phyloP scores from a whole-genome alignment of 2,113 vertebrate species.

The Dasypus novemcinctus region DNA sequence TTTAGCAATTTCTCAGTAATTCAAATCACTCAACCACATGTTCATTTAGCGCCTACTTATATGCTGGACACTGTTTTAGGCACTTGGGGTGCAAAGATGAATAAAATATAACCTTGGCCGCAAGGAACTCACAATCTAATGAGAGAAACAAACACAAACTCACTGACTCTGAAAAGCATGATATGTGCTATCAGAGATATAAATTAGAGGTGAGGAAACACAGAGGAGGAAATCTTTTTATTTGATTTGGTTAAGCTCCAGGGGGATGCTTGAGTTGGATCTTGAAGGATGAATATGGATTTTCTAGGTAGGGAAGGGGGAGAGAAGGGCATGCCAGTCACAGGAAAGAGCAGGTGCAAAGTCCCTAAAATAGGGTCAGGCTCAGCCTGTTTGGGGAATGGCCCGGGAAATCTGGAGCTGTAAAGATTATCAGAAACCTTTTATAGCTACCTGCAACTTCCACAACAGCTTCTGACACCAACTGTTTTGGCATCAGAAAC shows the following conservation, averaged over 20 bases:
- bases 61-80: not conserved
- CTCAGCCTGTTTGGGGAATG: not conserved
- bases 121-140: not conserved
- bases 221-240: not conserved
- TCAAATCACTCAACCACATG: not conserved
- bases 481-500: too few species aligned
- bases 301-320: not conserved
- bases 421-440: too few species aligned
- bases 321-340: not conserved
- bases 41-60: not conserved
- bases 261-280: not conserved
- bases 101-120: not conserved
- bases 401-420: not conserved
- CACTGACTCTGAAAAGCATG: not conserved
- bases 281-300: not conserved
- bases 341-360: not conserved
- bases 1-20: not conserved
- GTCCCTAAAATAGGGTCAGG: not conserved
- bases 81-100: not conserved
- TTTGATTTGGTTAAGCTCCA: not conserved
- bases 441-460: too few species aligned
- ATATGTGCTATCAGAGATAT: not conserved
- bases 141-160: not conserved
- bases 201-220: not conserved
- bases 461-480: too few species aligned